phyloP scores from a whole-genome alignment of 2,113 vertebrate species.

The Etia nguti region DNA sequence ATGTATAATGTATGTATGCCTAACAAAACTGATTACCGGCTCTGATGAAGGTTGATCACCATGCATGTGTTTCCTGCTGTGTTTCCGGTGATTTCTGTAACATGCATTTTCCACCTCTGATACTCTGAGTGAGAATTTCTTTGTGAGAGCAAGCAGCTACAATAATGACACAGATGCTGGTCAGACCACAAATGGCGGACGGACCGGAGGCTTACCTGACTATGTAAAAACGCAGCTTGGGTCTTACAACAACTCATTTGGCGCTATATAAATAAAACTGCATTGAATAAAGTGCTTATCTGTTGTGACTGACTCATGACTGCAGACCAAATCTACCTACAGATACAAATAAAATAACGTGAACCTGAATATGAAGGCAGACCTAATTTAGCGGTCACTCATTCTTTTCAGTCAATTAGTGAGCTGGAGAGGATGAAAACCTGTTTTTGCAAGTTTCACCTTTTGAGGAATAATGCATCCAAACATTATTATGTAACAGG shows the following conservation, averaged over 20 bases:
- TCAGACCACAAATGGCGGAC: background rate
- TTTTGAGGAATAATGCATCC: background rate
- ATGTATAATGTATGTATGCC: background rate
- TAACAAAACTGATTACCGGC: constrained; percentile 1
- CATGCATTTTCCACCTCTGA: background rate
- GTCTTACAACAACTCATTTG: background rate
- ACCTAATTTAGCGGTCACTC: background rate
- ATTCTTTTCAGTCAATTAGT: background rate
- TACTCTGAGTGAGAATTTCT: background rate
- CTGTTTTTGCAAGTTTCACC: background rate
- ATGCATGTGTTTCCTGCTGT: background rate
- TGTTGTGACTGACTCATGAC: background rate
- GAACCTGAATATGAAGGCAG: background rate
- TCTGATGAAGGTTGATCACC: background rate
- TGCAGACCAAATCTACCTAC: background rate
- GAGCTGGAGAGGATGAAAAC: background rate
- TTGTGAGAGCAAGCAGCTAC: background rate
- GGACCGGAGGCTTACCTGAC: background rate
- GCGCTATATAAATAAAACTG: background rate
- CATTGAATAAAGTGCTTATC: background rate
- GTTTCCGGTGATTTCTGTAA: background rate
- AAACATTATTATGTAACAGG: background rate
- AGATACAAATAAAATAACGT: background rate
- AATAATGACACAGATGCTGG: background rate
- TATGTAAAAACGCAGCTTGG: background rate